Evolutionary conservation across 1,140 invertebrate genomes (phyloP).

Genomic region (Aphaenogaster floridana): DNA sequence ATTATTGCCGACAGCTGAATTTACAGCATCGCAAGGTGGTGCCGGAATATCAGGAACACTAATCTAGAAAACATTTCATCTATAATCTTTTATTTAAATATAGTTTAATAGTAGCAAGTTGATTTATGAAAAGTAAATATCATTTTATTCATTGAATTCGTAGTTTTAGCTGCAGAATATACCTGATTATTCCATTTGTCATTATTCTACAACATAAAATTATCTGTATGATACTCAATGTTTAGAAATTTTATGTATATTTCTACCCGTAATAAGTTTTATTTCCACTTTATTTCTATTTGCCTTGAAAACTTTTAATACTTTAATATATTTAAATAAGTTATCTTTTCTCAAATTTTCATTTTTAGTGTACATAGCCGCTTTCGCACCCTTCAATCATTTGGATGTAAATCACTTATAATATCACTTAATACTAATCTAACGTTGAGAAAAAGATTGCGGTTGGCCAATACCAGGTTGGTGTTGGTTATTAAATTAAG

Average conservation of each 20-base stretch:
- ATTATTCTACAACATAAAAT: constrained; percentile 37
- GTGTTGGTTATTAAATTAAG: too few species aligned
- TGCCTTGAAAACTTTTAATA: not conserved
- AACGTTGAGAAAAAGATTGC: too few species aligned
- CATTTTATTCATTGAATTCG: not conserved
- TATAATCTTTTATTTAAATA: not conserved
- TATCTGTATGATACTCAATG: not conserved
- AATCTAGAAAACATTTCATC: constrained; percentile 7
- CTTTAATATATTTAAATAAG: not conserved
- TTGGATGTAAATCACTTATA: too few species aligned
- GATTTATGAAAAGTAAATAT: not conserved
- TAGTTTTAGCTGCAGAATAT: not conserved
- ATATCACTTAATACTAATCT: too few species aligned
- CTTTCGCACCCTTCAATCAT: too few species aligned
- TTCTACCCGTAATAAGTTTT: not conserved
- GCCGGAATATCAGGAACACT: constrained; percentile 5
- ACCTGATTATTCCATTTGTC: constrained; percentile 9
- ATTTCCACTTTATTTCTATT: constrained; percentile 1
- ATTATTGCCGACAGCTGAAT: not conserved
- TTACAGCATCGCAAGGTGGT: not conserved
- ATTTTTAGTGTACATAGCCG: not conserved
- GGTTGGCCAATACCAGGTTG: too few species aligned
- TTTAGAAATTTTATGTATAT: not conserved
- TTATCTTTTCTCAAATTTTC: not conserved
- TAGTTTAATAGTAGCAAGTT: not conserved